Evolutionary conservation across 2,888 invertebrate species (phyloP).

Genomic region (Schrankia costaestrigalis): DNA sequence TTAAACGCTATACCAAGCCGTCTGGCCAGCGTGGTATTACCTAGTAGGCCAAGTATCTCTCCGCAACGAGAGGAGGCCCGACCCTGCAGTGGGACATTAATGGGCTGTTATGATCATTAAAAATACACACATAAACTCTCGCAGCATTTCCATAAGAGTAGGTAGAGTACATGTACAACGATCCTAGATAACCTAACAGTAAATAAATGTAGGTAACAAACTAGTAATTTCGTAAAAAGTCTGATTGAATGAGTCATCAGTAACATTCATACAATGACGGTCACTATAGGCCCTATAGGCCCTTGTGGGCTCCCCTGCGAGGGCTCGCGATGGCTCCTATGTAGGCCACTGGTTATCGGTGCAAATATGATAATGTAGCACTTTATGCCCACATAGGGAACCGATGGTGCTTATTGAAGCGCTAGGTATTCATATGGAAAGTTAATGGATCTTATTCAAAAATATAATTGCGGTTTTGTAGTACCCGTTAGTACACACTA

Average conservation of each 20-base stretch:
- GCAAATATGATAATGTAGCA: conserved; percentile 24
- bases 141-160: too few relatives aligned
- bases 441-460: conserved; percentile 11
- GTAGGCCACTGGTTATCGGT: conserved; percentile 33
- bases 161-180: too few relatives aligned
- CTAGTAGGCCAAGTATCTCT: too few relatives aligned
- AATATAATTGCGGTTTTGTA: conserved; percentile 12
- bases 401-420: conserved; percentile 1
- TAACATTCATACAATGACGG: not conserved
- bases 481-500: too few relatives aligned
- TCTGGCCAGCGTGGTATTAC: too few relatives aligned
- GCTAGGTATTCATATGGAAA: not conserved
- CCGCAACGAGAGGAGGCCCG: too few relatives aligned
- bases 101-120: too few relatives aligned
- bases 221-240: conserved; percentile 3
- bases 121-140: too few relatives aligned
- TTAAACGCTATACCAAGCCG: too few relatives aligned
- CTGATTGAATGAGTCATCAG: conserved; percentile 15
- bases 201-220: too few relatives aligned
- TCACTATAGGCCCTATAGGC: conserved; percentile 9
- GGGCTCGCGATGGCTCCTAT: conserved; percentile 25
- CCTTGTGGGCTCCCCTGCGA: conserved; percentile 26
- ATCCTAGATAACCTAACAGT: too few relatives aligned
- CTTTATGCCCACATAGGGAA: not conserved
- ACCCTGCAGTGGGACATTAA: too few relatives aligned